Percentiles rank a stretch among this genome's conserved stretches.
Evolutionary conservation across 1,140 invertebrate genomes (phyloP).

Genomic region (Zaprionus africanus): DNA sequence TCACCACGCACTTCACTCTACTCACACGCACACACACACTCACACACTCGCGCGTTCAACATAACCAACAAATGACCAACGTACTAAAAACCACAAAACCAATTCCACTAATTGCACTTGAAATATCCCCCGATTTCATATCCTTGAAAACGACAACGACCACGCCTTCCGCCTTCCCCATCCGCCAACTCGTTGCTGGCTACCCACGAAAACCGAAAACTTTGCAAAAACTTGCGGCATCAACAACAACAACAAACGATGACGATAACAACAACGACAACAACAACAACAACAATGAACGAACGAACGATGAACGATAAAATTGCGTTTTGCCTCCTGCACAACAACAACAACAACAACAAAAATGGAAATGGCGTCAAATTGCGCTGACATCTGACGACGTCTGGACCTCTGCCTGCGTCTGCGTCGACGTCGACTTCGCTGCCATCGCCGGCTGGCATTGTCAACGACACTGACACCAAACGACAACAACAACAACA

Average conservation of each 20-base stretch:
- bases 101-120: conserved; percentile 82
- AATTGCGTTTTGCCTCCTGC: conserved; percentile 56
- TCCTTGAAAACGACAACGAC: conserved; percentile 52
- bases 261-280: background rate
- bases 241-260: conserved; percentile 42
- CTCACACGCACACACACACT: conserved; percentile 29
- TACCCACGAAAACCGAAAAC: conserved; percentile 40
- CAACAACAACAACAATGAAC: background rate
- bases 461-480: conserved; percentile 72
- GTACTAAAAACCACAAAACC: conserved; percentile 71
- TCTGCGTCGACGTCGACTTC: background rate
- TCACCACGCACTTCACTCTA: conserved; percentile 24
- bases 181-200: background rate
- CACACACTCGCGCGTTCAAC: conserved; percentile 11
- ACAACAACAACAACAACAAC: conserved; percentile 1
- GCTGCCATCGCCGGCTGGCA: conserved; percentile 31
- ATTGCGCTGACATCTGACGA: conserved; percentile 83
- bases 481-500: conserved; percentile 46
- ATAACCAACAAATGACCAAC: conserved; percentile 58
- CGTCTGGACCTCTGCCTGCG: conserved; percentile 15
- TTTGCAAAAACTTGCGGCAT: conserved; percentile 70
- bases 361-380: conserved; percentile 82
- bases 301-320: conserved; percentile 32
- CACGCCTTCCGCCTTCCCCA: conserved; percentile 24
- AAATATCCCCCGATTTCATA: conserved; percentile 76